A percentile compares a stretch with the other conserved stretches of the same genome.
These are phyloP conservation scores for Varanus komodoensis DNA, from an alignment of 2,113 vertebrate species.

Conservation along the genomic window DNA sequence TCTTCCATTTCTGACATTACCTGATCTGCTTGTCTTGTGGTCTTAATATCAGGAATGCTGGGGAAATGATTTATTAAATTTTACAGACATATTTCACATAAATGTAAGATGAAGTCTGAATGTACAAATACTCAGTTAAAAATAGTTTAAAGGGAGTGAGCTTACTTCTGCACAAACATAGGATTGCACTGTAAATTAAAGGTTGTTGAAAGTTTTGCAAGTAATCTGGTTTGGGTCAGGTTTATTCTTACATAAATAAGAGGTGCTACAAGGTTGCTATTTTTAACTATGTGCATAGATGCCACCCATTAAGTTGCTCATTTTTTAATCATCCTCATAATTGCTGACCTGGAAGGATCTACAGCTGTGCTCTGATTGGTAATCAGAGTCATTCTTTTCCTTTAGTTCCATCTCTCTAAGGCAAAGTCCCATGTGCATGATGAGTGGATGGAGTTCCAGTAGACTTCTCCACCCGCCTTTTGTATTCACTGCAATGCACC, in stretches of 20 bases:
- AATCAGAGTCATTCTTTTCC: background rate
- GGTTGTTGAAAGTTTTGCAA: background rate
- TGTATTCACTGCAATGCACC: too few species aligned
- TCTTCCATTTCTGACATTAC: background rate
- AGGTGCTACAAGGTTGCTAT: background rate
- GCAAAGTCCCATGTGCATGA: background rate
- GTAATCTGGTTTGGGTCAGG: background rate
- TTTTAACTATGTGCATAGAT: background rate
- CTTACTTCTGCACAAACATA: background rate
- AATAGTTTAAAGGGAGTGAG: background rate
- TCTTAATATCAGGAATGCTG: background rate
- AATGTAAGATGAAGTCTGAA: background rate
- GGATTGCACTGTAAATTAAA: background rate
- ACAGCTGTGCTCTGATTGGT: background rate
- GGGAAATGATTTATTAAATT: background rate
- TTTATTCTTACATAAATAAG: too few species aligned
- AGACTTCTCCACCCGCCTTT: too few species aligned
- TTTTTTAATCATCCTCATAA: background rate
- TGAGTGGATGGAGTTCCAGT: background rate
- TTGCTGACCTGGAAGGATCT: background rate
- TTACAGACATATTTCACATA: background rate
- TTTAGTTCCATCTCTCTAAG: background rate
- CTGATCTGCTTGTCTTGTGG: background rate
- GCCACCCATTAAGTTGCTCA: background rate
- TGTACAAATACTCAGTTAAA: background rate